Evolutionary conservation across 2,797 vertebrate species (phyloP).

Genomic region (Hippocampus kuda): DNA sequence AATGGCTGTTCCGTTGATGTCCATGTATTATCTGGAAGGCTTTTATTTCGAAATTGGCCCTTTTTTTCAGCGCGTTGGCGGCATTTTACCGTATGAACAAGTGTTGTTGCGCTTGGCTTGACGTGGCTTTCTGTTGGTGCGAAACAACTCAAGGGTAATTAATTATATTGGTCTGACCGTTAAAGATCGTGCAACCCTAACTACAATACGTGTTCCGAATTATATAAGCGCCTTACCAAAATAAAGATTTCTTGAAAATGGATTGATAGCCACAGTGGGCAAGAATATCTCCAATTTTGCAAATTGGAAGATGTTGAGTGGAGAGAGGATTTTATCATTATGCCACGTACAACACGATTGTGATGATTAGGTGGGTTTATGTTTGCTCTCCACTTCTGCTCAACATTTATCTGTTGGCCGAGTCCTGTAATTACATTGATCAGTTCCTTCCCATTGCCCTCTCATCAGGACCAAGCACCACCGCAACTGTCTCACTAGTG

Average conservation of each 20-base stretch:
- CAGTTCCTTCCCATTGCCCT: constrained; percentile 32
- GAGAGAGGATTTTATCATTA: neutral
- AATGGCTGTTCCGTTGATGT: no score
- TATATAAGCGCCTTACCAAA: neutral
- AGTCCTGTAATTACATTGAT: constrained; percentile 31
- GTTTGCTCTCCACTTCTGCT: neutral
- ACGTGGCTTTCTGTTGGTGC: no score
- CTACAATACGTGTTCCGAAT: no score
- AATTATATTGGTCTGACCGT: no score
- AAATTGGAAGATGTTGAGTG: neutral
- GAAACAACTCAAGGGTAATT: no score
- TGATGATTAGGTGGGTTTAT: neutral
- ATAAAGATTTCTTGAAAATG: neutral
- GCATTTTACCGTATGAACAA: no score
- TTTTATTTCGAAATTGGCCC: no score
- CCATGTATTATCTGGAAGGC: no score
- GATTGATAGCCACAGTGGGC: neutral
- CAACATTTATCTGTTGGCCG: constrained; percentile 14
- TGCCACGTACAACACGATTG: neutral
- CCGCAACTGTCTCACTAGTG: constrained; percentile 8
- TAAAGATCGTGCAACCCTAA: no score
- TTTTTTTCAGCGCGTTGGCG: no score
- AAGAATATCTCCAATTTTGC: neutral
- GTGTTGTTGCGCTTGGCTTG: no score
- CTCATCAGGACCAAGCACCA: constrained; percentile 9